Percentiles rank a stretch among this genome's conserved stretches.
Evolutionary conservation across 1,140 invertebrate species (phyloP).

Genomic region (Drosophila eugracilis): DNA sequence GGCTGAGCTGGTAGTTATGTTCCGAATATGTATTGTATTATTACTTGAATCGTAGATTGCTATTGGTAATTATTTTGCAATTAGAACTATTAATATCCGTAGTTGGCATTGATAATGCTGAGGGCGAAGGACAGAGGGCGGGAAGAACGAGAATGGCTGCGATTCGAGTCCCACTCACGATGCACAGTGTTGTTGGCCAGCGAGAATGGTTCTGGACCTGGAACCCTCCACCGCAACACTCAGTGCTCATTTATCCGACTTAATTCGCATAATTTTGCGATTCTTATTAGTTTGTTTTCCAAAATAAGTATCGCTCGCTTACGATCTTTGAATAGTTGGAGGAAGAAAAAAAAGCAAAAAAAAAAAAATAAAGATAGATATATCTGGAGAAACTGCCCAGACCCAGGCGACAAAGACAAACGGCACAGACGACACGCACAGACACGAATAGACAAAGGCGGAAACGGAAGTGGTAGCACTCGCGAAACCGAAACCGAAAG

Average conservation of each 20-base stretch:
- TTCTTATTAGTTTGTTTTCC: constrained; percentile 44
- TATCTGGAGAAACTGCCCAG: constrained; percentile 19
- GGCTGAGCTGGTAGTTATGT: constrained; percentile 42
- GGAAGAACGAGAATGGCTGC: constrained; percentile 18
- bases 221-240: constrained; percentile 27
- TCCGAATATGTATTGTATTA: constrained; percentile 26
- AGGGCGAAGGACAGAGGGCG: constrained; percentile 26
- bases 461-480: constrained; percentile 30
- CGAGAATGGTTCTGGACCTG: constrained; percentile 16
- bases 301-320: constrained; percentile 28
- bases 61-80: constrained; percentile 48
- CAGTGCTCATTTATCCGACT: constrained; percentile 35
- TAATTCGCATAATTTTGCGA: constrained; percentile 11
- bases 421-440: constrained; percentile 10
- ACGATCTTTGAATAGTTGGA: not conserved
- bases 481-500: constrained; percentile 19
- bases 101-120: constrained; percentile 26
- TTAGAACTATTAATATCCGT: constrained; percentile 43
- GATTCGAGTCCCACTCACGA: constrained; percentile 8
- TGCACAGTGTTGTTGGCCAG: constrained; percentile 9
- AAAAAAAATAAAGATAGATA: constrained; percentile 41
- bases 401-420: constrained; percentile 15
- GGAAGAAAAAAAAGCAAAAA: constrained; percentile 16
- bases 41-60: constrained; percentile 37
- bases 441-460: constrained; percentile 5